Conservation (phyloP, 2,888 invertebrate species). For the Clunio marinus region DNA sequence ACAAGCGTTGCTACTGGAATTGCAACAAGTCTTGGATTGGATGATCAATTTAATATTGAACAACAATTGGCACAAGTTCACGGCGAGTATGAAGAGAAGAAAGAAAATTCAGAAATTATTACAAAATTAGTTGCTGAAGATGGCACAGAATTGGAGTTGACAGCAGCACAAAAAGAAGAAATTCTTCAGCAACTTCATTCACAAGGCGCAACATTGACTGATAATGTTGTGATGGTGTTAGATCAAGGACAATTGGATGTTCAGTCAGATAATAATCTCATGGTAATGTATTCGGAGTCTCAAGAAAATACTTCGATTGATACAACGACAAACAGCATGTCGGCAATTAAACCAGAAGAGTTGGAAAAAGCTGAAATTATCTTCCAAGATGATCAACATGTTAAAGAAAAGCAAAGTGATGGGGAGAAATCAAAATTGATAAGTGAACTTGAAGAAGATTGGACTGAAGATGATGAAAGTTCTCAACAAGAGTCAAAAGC, state of each 20-base stretch:
- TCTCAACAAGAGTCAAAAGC: background rate
- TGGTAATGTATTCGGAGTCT: slow-evolving; percentile 39
- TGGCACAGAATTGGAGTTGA: slow-evolving; percentile 51
- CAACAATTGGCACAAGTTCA: slow-evolving; percentile 41
- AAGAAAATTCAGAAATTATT: slow-evolving; percentile 23
- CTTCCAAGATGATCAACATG: slow-evolving; percentile 40
- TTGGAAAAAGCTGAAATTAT: slow-evolving; percentile 48
- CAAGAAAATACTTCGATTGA: slow-evolving; percentile 40
- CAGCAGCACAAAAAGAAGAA: slow-evolving; percentile 50
- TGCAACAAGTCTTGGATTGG: slow-evolving; percentile 53
- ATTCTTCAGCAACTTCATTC: slow-evolving; percentile 50
- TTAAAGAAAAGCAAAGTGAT: slow-evolving; percentile 40
- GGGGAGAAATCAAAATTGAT: slow-evolving; percentile 39
- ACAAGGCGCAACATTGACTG: slow-evolving; percentile 45
- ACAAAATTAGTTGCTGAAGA: slow-evolving; percentile 54
- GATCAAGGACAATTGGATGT: slow-evolving; percentile 43
- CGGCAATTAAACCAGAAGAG: slow-evolving; percentile 43
- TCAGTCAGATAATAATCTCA: slow-evolving; percentile 40
- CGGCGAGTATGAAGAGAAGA: slow-evolving; percentile 39
- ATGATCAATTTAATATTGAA: slow-evolving; percentile 41
- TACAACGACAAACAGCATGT: background rate
- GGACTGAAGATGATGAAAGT: slow-evolving; percentile 41
- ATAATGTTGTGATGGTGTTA: slow-evolving; percentile 49
- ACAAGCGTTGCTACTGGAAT: slow-evolving; percentile 57
- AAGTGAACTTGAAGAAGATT: slow-evolving; percentile 40